phyloP scores from a whole-genome alignment of 2,888 invertebrate species.

The Perdita meconis region DNA sequence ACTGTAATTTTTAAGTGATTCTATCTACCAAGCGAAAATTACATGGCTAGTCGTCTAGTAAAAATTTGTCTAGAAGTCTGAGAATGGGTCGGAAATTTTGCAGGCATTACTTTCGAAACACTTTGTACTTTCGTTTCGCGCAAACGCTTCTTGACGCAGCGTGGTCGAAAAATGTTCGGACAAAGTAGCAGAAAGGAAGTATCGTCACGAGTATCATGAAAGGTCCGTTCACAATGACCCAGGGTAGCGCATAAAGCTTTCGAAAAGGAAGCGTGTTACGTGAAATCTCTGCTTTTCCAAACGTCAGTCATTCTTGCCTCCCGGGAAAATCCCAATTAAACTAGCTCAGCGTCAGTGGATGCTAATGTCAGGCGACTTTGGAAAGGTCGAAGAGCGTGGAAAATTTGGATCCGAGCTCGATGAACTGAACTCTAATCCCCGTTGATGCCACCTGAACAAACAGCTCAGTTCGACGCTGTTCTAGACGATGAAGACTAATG shows the following conservation, averaged over 20 bases:
- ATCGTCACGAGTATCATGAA: neutral
- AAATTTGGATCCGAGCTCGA: slow-evolving; percentile 61
- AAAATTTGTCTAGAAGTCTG: too few species aligned
- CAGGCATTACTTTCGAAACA: neutral
- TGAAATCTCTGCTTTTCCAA: slow-evolving; percentile 26
- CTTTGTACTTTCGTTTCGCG: neutral
- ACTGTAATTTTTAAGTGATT: too few species aligned
- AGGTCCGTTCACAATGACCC: neutral
- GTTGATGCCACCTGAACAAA: slow-evolving; percentile 67
- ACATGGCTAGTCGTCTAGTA: too few species aligned
- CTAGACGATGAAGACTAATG: slow-evolving; percentile 65
- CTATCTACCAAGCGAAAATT: too few species aligned
- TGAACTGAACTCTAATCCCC: slow-evolving; percentile 65
- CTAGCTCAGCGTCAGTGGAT: slow-evolving; percentile 42
- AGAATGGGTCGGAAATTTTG: neutral
- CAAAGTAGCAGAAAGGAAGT: neutral
- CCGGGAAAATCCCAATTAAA: slow-evolving; percentile 58
- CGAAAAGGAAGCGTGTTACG: slow-evolving; percentile 21
- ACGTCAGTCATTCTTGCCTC: slow-evolving; percentile 6
- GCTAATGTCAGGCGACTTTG: slow-evolving; percentile 47
- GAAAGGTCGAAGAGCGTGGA: slow-evolving; percentile 38
- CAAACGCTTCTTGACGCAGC: too few species aligned
- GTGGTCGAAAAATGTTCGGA: neutral
- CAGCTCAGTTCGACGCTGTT: slow-evolving; percentile 36
- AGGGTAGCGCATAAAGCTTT: slow-evolving; percentile 13